A percentile compares a stretch with the other conserved stretches of the same genome.
Evolutionary conservation across 1,140 invertebrate species (phyloP).

Genomic region (Drosophila mauritiana): DNA sequence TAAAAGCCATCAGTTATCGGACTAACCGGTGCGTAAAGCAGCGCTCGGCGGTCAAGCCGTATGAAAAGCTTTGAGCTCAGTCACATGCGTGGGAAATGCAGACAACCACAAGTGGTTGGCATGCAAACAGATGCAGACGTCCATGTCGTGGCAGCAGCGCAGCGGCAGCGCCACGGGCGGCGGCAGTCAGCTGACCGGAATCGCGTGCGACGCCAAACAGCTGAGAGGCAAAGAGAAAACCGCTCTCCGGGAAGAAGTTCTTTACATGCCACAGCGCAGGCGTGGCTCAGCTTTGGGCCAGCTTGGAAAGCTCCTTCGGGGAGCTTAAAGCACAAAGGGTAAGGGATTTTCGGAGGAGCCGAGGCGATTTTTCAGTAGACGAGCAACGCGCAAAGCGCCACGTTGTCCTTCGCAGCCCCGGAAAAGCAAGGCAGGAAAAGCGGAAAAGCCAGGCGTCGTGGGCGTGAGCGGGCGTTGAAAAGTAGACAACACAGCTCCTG

Average conservation of each 20-base stretch:
- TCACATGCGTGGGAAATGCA: slow-evolving; percentile 44
- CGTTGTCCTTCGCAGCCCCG: too few species aligned
- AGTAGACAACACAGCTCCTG: too few species aligned
- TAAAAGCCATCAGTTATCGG: slow-evolving; percentile 30
- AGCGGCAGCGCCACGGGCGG: neutral
- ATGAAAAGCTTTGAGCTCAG: slow-evolving; percentile 13
- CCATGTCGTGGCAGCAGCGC: slow-evolving; percentile 8
- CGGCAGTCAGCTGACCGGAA: slow-evolving; percentile 29
- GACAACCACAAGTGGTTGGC: slow-evolving; percentile 59
- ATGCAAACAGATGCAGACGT: slow-evolving; percentile 36
- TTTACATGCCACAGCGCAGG: slow-evolving; percentile 61
- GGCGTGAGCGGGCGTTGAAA: too few species aligned
- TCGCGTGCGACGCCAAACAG: slow-evolving; percentile 51
- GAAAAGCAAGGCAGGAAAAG: too few species aligned
- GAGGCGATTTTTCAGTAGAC: too few species aligned
- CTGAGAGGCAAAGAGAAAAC: slow-evolving; percentile 37
- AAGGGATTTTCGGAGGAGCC: too few species aligned
- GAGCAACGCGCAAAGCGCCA: too few species aligned
- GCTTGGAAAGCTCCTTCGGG: slow-evolving; percentile 49
- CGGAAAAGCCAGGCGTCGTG: too few species aligned
- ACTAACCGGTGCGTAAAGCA: slow-evolving; percentile 8
- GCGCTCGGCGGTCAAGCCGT: slow-evolving; percentile 9
- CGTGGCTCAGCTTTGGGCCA: slow-evolving; percentile 58
- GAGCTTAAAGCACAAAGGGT: too few species aligned
- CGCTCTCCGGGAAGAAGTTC: slow-evolving; percentile 32